Conservation (phyloP, 2,113 vertebrate species). For the Neomonachus schauinslandi region DNA sequence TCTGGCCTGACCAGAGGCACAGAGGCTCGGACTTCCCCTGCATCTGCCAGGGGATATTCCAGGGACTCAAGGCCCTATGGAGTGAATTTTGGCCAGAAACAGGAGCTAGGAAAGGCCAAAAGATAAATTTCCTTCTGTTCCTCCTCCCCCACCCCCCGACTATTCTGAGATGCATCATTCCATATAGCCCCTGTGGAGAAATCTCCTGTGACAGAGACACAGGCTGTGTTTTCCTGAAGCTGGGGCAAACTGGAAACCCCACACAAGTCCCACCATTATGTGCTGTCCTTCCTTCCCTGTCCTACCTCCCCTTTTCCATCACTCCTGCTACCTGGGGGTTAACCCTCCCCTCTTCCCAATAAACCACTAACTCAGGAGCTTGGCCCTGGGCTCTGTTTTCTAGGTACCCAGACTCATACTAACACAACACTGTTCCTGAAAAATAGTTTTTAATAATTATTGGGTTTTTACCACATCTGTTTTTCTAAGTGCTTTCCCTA, state of each 20-base stretch:
- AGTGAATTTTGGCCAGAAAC: neutral
- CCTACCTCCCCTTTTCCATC: neutral
- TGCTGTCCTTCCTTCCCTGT: neutral
- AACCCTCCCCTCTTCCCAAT: neutral
- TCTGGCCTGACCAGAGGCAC: neutral
- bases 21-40: neutral
- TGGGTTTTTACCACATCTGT: neutral
- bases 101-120: neutral
- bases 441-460: neutral
- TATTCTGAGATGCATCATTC: neutral
- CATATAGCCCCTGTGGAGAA: neutral
- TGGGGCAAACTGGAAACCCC: neutral
- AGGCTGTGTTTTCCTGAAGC: neutral
- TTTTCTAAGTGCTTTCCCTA: constrained; percentile 21
- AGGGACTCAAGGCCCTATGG: neutral
- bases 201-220: neutral
- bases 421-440: neutral
- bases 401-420: neutral
- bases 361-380: neutral
- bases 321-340: neutral
- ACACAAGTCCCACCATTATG: neutral
- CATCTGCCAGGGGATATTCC: neutral
- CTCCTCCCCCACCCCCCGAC: rapidly evolving
- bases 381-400: neutral
- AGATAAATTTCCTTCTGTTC: neutral